These are phyloP conservation scores for Acromyrmex charruanus DNA, from an alignment of 1,140 invertebrate species.

Conservation along the genomic window DNA sequence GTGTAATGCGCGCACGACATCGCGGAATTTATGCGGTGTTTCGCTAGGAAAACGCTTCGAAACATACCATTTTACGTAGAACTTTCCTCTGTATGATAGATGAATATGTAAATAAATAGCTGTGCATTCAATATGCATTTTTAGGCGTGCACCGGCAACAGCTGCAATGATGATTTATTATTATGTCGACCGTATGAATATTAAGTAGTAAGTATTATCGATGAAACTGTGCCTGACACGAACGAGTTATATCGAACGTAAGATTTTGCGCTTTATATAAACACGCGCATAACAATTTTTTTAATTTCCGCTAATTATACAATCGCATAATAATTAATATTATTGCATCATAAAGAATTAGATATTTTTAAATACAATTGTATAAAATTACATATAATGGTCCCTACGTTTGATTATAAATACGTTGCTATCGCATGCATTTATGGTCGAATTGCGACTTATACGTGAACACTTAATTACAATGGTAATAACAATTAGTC, in stretches of 20 bases:
- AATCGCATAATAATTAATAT: neutral
- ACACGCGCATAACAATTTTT: neutral
- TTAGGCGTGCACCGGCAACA: neutral
- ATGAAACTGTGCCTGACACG: neutral
- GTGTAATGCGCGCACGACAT: constrained; percentile 14
- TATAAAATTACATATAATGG: no score
- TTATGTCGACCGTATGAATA: neutral
- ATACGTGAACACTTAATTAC: constrained; percentile 1
- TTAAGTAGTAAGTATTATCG: neutral
- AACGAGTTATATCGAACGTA: neutral
- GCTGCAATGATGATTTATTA: constrained; percentile 35
- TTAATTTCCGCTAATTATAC: neutral
- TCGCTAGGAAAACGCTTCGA: constrained; percentile 15
- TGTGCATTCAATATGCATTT: constrained; percentile 33
- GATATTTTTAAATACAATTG: neutral
- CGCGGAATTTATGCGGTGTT: constrained; percentile 10
- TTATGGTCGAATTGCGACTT: neutral
- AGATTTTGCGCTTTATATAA: neutral
- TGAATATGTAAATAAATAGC: constrained; percentile 40
- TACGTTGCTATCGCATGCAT: neutral
- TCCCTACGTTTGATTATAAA: neutral
- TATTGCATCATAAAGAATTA: neutral
- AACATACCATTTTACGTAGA: constrained; percentile 37
- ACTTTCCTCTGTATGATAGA: constrained; percentile 18
- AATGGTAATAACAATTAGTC: constrained; percentile 37